phyloP scores from a whole-genome alignment of 1,140 invertebrate species.

The Teleopsis dalmanni region DNA sequence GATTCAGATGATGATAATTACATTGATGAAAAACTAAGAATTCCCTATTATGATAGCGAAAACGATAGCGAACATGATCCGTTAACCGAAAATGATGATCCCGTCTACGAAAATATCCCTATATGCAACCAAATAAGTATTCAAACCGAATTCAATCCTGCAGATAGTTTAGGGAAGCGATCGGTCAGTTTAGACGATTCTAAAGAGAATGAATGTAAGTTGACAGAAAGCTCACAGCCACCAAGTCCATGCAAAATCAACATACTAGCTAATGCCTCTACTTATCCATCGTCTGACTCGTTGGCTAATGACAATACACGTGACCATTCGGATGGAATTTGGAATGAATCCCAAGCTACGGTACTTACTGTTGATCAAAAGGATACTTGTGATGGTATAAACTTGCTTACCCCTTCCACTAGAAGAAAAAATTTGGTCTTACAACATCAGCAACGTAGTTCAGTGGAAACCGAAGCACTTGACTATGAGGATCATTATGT shows the following conservation, averaged over 20 bases:
- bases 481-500: constrained; percentile 62
- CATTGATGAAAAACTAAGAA: too few species aligned
- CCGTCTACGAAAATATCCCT: constrained; percentile 5
- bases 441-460: constrained; percentile 75
- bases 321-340: constrained; percentile 75
- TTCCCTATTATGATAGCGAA: constrained; percentile 4
- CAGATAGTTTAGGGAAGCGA: too few species aligned
- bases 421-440: constrained; percentile 65
- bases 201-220: constrained; percentile 6
- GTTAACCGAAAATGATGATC: constrained; percentile 36
- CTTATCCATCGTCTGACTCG: constrained; percentile 73
- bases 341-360: constrained; percentile 80
- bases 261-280: constrained; percentile 48
- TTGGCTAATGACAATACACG: constrained; percentile 64
- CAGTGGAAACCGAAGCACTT: constrained; percentile 72
- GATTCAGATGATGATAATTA: too few species aligned
- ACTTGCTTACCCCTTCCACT: constrained; percentile 64
- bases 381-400: constrained; percentile 44
- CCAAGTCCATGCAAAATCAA: constrained; percentile 48
- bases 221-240: constrained; percentile 44
- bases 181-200: constrained; percentile 53
- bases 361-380: constrained; percentile 59
- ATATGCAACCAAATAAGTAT: not conserved
- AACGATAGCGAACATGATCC: constrained; percentile 21
- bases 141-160: not conserved